Percentiles rank a stretch among this genome's conserved stretches.
Conservation (phyloP, 2,888 invertebrate genomes). For the Protophormia terraenovae region DNA sequence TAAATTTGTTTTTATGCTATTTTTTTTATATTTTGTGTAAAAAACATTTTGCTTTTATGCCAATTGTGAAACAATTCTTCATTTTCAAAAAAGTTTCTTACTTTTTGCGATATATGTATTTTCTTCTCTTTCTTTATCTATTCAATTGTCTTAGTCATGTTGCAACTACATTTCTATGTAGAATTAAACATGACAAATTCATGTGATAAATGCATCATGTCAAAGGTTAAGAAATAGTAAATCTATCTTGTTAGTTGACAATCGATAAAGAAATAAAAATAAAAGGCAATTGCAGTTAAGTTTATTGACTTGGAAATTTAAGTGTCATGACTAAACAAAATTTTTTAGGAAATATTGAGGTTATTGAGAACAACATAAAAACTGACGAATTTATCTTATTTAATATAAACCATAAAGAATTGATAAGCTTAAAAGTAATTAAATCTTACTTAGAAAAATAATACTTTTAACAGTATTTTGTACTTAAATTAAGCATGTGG, state of each 20-base stretch:
- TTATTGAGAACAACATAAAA: neutral
- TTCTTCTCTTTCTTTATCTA: constrained; percentile 8
- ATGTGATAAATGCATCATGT: constrained; percentile 43
- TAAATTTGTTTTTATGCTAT: neutral
- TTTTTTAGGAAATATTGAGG: neutral
- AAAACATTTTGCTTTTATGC: no score
- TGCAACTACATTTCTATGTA: constrained; percentile 27
- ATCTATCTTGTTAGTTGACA: constrained; percentile 46
- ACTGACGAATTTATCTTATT: neutral
- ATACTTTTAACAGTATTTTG: no score
- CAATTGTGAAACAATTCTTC: neutral
- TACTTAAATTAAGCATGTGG: no score
- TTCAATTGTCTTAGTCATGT: constrained; percentile 33
- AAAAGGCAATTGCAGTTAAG: neutral
- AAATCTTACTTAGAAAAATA: no score
- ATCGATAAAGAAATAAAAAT: constrained; percentile 29
- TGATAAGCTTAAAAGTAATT: no score
- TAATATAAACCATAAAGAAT: no score
- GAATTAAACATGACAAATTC: constrained; percentile 54
- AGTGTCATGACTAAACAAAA: neutral
- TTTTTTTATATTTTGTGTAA: no score
- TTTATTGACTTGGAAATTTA: neutral
- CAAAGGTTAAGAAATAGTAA: constrained; percentile 56
- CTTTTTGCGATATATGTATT: no score
- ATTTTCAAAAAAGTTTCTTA: no score